Base-by-base conservation (phyloP, 2,797 vertebrate species). In the Harpagifer antarcticus region DNA sequence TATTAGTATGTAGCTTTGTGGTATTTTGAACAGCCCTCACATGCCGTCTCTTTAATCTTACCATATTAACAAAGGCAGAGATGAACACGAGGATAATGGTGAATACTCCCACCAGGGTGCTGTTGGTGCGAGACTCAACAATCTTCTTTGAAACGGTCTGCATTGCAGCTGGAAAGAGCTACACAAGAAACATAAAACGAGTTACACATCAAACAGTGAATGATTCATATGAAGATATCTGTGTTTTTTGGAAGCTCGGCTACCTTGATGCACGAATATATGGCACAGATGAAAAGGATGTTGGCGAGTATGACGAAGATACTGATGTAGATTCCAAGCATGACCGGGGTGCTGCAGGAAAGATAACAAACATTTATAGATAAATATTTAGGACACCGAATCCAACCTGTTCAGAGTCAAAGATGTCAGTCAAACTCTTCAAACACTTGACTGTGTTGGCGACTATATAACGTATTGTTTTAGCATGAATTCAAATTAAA, bases 61-160 rank as follows among this genome's bases (percentile, higher is more conserved):
- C 97, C 97, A 99, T 98, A 90, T 96, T 98, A 87, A 97, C 86
- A 0, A 97, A 95, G 89, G 97, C 96, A 16, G 97, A 96, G 77
- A 96, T 90, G 84, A 98, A 98, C 89, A 98, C 96, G 0, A 99
- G 96, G 91, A 98, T 93, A 54, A 99, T 94, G 64, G 95, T 95
- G 67, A 97, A 96, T 68, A 98, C 94, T 20, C 96, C 97, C 4
- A 97, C 96, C 13, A 94, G 82, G 0, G 97, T 99, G 95, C 97
- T 98, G 89, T 96, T 97, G 60, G 95, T 94, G 43, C 96, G 95
- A 3, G 97, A 98, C 86, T 96, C 96, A 70, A 98, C 96, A 1
- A 99, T 99, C 90, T 95, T 94, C 72, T 93, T 96, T 1, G 97
- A 98, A 49, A 97, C 92, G 0, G 81, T 95, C 87, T 96, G 97